Base-by-base conservation (phyloP, 2,888 invertebrate genomes). In the Brenthis hecate region DNA sequence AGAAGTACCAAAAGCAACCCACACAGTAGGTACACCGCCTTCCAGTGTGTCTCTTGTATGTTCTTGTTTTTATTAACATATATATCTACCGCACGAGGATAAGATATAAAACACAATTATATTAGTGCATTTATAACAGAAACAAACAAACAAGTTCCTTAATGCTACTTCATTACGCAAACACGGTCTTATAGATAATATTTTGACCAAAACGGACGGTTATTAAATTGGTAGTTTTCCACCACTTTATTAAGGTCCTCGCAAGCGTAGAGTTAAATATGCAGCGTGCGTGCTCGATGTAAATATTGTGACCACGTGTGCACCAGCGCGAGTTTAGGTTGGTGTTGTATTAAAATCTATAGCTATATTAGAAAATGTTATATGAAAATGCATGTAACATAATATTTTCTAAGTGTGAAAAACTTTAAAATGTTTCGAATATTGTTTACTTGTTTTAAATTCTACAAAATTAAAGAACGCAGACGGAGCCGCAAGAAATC, bases 251-350 rank as follows among this genome's bases (percentile, higher is more conserved):
- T 68, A 72, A 66, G 70, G 68, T 67, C 72, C 64, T 63, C 36
- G 56, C 57, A 43, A 62, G 60, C 62, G 85, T 85, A 81, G 82
- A 81, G 80, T 77, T 77, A 76, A 84, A 85, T 89, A 91, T 91
- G 89, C 90, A 83, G 81, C 81, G 83, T 81, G 85, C 86, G 91
- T 91, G 81, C 81, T 76, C 72, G 75, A 76, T 85, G 89, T 90
- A 91, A 90, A 91, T 89, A 89, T 84, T 85, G 88, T 82, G 86
- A 85, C 89, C 90, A 89, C 88, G 89, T 89, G 89, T 85, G 87
- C 80, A 80, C 78, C 80, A 84, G 81, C 80, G 81, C 81, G 78
- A 72, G 72, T 66, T 70, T 32, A 77, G 66, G 77, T 3, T 56
- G 56, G 51, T 6, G 19, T 1, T 53, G 16, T 62, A 53, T 51